These are phyloP conservation scores for Coenobita brevimanus DNA, from an alignment of 1,140 invertebrate genomes.

Conservation along the genomic window DNA sequence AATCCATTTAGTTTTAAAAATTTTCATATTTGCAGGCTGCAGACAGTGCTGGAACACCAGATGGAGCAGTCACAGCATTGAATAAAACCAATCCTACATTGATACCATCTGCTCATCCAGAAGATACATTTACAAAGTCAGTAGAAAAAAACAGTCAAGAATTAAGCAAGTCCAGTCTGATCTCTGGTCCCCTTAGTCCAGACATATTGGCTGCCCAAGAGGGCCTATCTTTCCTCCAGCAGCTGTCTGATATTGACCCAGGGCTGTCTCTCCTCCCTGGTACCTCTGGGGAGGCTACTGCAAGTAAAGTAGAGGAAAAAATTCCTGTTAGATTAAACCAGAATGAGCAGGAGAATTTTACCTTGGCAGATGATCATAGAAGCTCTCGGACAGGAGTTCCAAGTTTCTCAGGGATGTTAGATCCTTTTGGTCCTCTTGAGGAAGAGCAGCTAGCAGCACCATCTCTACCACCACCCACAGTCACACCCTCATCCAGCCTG, in stretches of 20 bases:
- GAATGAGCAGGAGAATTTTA: conserved; percentile 68
- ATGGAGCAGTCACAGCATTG: too few species aligned
- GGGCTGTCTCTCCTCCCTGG: too few species aligned
- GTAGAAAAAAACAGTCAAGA: background rate
- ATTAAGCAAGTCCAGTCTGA: too few species aligned
- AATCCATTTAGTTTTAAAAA: too few species aligned
- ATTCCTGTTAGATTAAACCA: conserved; percentile 70
- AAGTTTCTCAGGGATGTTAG: conserved; percentile 71
- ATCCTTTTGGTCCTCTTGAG: conserved; percentile 24
- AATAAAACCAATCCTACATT: too few species aligned
- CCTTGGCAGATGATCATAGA: conserved; percentile 71
- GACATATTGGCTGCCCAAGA: conserved; percentile 83
- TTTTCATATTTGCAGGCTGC: too few species aligned
- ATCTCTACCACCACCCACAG: conserved; percentile 71
- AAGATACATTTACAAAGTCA: background rate
- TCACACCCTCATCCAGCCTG: conserved; percentile 15
- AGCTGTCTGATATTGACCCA: conserved; percentile 75
- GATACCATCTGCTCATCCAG: background rate
- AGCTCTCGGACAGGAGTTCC: too few species aligned
- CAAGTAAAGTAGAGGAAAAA: conserved; percentile 70
- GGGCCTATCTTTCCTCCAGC: conserved; percentile 83
- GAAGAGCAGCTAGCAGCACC: conserved; percentile 71
- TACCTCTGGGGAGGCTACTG: background rate
- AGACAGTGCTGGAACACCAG: too few species aligned
- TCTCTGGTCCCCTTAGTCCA: conserved; percentile 73